Conservation (phyloP, 2,113 vertebrate genomes). For the Ardeotis arabs region DNA sequence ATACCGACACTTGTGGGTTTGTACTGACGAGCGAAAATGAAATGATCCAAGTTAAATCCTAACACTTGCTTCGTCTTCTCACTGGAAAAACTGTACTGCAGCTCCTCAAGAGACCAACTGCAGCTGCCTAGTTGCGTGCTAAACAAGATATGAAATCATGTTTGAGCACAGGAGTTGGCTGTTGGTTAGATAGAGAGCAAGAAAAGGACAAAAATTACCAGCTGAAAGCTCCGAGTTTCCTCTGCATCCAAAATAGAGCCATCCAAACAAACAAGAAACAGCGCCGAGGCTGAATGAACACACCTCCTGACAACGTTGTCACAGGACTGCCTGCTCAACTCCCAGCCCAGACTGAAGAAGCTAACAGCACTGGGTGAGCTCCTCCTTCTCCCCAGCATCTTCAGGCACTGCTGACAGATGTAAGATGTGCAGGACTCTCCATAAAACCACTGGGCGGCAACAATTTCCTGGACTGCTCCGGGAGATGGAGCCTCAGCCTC, state of each 20-base stretch:
- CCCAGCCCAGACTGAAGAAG: background rate
- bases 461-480: background rate
- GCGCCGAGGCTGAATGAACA: background rate
- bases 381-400: background rate
- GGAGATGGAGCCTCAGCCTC: background rate
- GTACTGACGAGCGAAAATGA: background rate
- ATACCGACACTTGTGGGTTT: background rate
- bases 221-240: background rate
- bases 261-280: background rate
- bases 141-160: background rate
- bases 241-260: background rate
- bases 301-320: background rate
- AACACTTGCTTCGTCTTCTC: background rate
- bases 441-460: background rate
- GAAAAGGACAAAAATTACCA: background rate
- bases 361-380: fast-evolving
- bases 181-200: background rate
- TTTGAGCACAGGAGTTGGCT: background rate
- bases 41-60: background rate
- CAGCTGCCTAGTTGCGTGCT: background rate
- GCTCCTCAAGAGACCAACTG: background rate
- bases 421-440: background rate
- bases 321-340: background rate
- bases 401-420: background rate
- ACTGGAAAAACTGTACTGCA: background rate